Conservation (phyloP, 2,797 vertebrate species). For the Bucorvus abyssinicus region DNA sequence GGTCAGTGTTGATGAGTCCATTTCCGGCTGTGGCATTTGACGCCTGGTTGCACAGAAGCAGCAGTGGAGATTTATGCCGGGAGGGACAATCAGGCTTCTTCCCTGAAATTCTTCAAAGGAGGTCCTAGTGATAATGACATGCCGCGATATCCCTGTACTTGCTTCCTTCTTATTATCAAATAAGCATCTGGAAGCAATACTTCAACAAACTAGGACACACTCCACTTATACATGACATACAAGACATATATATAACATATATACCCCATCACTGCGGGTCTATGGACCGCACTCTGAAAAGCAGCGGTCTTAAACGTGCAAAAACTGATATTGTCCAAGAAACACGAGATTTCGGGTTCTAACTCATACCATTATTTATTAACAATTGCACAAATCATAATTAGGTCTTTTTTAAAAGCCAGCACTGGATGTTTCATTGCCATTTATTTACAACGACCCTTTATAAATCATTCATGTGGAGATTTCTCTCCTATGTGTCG, state of each 20-base stretch:
- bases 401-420: background rate
- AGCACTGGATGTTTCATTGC: background rate
- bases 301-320: background rate
- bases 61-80: background rate
- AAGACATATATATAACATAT: background rate
- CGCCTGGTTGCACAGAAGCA: background rate
- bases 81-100: background rate
- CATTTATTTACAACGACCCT: background rate
- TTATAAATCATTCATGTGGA: slow-evolving; percentile 14
- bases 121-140: background rate
- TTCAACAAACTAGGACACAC: background rate
- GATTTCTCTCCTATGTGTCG: background rate
- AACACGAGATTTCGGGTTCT: background rate
- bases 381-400: slow-evolving; percentile 1
- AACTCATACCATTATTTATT: background rate
- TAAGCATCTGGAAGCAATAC: background rate
- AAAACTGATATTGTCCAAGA: background rate
- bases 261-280: background rate
- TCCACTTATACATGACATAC: background rate
- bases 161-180: background rate
- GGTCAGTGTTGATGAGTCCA: background rate
- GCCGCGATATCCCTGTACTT: background rate
- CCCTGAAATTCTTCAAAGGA: background rate
- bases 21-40: background rate
- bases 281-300: background rate